Conservation (phyloP, 1,140 invertebrate species). For the Lordiphosa collinella region DNA sequence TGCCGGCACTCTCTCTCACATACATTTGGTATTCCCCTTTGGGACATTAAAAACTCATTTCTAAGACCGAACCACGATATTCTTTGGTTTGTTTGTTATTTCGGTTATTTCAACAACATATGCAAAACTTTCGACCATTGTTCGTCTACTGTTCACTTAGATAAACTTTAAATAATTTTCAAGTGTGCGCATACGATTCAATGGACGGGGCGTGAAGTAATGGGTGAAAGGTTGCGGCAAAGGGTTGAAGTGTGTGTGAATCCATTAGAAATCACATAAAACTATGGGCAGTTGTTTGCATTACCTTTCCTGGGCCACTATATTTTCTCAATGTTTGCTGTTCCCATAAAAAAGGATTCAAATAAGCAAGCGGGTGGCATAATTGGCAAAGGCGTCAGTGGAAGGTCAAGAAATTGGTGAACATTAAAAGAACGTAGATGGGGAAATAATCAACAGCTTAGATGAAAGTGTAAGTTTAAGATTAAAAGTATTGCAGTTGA, state of each 20-base stretch:
- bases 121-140: constrained; percentile 44
- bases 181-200: constrained; percentile 36
- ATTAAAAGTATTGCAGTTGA: too few species aligned
- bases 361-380: too few species aligned
- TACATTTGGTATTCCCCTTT: constrained; percentile 61
- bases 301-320: constrained; percentile 7
- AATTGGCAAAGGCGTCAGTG: too few species aligned
- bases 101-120: constrained; percentile 59
- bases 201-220: constrained; percentile 2
- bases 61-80: constrained; percentile 30
- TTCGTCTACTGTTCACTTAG: constrained; percentile 32
- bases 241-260: constrained; percentile 30
- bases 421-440: too few species aligned
- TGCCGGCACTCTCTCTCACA: constrained; percentile 4
- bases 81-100: constrained; percentile 51
- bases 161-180: constrained; percentile 58
- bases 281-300: constrained; percentile 29
- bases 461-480: too few species aligned
- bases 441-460: too few species aligned
- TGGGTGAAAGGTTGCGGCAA: background rate
- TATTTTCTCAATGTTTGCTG: too few species aligned
- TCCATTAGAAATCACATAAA: constrained; percentile 53
- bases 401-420: too few species aligned
- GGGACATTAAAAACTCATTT: constrained; percentile 79
- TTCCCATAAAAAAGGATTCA: too few species aligned